phyloP scores from a whole-genome alignment of 2,888 invertebrate species.

The Limnephilus rhombicus region DNA sequence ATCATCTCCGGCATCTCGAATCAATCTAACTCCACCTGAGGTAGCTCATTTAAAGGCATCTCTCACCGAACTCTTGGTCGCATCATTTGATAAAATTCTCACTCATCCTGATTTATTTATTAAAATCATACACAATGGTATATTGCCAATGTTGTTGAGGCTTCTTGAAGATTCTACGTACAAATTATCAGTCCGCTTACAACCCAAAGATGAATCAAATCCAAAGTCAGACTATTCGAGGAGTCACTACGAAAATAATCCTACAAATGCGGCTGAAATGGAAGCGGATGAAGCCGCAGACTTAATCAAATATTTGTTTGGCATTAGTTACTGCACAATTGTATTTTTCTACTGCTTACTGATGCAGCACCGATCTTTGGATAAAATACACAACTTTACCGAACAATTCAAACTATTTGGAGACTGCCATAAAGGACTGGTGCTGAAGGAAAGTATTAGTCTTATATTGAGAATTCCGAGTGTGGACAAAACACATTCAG shows the following conservation, averaged over 20 bases:
- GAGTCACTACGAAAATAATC: background rate
- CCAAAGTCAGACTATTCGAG: slow-evolving; percentile 14
- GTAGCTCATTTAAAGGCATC: slow-evolving; percentile 77
- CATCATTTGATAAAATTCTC: slow-evolving; percentile 77
- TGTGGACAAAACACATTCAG: slow-evolving; percentile 71
- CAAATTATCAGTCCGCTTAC: slow-evolving; percentile 68
- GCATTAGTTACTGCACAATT: slow-evolving; percentile 78
- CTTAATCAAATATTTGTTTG: slow-evolving; percentile 80
- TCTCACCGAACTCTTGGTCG: slow-evolving; percentile 78
- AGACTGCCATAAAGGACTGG: slow-evolving; percentile 79
- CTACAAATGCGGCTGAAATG: background rate
- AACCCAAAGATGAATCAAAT: slow-evolving; percentile 49
- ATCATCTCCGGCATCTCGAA: slow-evolving; percentile 71
- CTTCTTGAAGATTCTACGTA: slow-evolving; percentile 78
- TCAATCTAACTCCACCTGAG: slow-evolving; percentile 71
- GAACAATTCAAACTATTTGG: slow-evolving; percentile 79
- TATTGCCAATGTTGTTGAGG: slow-evolving; percentile 80
- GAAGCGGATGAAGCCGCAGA: slow-evolving; percentile 73
- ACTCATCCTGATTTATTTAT: slow-evolving; percentile 77
- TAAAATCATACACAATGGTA: slow-evolving; percentile 79
- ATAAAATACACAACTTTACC: slow-evolving; percentile 78
- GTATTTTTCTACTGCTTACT: slow-evolving; percentile 80
- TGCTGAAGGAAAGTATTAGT: slow-evolving; percentile 78
- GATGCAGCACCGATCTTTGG: slow-evolving; percentile 77
- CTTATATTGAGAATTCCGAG: slow-evolving; percentile 77